Evolutionary conservation across 2,888 invertebrate species (phyloP).

Genomic region (Villa cingulata): DNA sequence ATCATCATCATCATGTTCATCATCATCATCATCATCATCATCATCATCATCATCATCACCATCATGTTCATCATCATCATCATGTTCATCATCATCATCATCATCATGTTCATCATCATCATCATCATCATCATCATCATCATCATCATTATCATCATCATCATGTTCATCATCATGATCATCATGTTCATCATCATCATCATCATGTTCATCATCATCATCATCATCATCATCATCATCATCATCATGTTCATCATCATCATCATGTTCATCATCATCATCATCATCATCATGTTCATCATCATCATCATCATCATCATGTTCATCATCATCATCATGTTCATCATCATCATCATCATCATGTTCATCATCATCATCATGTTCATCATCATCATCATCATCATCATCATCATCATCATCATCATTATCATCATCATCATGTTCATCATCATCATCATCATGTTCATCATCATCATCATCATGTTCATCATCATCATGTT

Average conservation of each 20-base stretch:
- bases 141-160: background rate
- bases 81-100: background rate
- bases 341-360: conserved; percentile 1
- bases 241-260: background rate
- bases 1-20: background rate
- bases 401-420: conserved; percentile 1
- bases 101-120: background rate
- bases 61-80: no score
- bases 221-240: conserved; percentile 1
- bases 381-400: background rate
- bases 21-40: background rate
- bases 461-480: background rate
- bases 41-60: no score
- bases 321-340: background rate
- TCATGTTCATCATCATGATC: background rate
- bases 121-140: background rate
- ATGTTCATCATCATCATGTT: background rate
- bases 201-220: background rate
- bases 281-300: background rate
- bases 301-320: conserved; percentile 1
- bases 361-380: background rate
- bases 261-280: background rate
- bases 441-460: background rate
- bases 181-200: background rate
- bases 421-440: conserved; percentile 1